Base-by-base conservation (phyloP, 2,797 vertebrate genomes). In the Rhabdomys pumilio region DNA sequence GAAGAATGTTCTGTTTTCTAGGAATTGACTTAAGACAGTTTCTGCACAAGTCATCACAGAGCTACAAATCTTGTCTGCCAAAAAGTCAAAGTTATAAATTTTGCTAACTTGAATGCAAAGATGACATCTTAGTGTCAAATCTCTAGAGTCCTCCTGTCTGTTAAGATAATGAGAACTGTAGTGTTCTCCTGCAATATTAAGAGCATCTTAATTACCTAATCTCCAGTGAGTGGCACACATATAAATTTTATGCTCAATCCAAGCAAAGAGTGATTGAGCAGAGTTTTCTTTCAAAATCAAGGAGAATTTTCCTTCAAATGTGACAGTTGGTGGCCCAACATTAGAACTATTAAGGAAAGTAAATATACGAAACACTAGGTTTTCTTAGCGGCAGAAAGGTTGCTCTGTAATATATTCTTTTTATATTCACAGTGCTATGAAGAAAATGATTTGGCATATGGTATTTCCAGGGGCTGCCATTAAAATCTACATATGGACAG, bases 191-290 rank as follows among this genome's bases (percentile, higher is more conserved):
- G 94, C 50, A 97, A 95, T 95, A 98, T 97, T 96, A 98, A 98
- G 80, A 97, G 96, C 67, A 93, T 96, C 92, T 97, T 97, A 97
- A 98, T 97, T 98, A 97, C 91, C 89, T 97, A 95, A 85, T 97
- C 92, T 93, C 88, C 31, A 94, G 67, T 95, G 96, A 97, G 57
- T 80, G 59, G 77, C 44, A 94, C 0, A 59, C 55, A 65, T 79
- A 88, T 75, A 91, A 75, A 95, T 94, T 93, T 79, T 76, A 93
- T 53, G 84, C 26, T 93, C 84, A 94, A 90, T 94, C 41, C 50
- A 97, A 63, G 95, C 92, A 95, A 88, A 96, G 72, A 95, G 61
- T 55, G 75, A 93, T 59, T 79, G 59, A 91, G 90, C 6, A 50
- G 65, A 31, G 17, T 44, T 91, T 67, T 89, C 24, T 67, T 53